Conservation (phyloP, 2,888 invertebrate genomes). For the Osmoderma eremita region DNA sequence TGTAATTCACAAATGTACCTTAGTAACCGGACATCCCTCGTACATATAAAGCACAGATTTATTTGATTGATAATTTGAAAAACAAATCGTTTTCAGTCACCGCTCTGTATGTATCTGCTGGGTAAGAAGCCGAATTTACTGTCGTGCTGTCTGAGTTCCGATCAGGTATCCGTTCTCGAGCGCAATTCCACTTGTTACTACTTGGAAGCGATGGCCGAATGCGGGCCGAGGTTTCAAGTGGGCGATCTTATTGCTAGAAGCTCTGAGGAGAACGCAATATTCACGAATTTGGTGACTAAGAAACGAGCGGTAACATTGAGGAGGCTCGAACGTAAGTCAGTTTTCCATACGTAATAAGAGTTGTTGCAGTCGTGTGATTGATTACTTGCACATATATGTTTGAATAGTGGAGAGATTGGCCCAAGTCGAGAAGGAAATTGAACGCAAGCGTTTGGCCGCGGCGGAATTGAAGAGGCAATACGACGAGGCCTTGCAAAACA, state of each 20-base stretch:
- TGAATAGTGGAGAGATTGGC: conserved; percentile 58
- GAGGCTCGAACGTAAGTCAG: conserved; percentile 59
- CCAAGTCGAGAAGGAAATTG: conserved; percentile 51
- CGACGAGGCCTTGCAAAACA: conserved; percentile 54
- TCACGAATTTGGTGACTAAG: conserved; percentile 56
- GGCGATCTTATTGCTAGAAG: conserved; percentile 50
- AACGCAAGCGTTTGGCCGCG: conserved; percentile 56
- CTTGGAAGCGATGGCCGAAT: conserved; percentile 56
- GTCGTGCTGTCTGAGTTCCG: conserved; percentile 58
- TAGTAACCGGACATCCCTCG: no score
- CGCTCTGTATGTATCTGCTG: conserved; percentile 57
- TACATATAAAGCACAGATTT: background rate
- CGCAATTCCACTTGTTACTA: conserved; percentile 58
- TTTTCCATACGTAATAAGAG: no score
- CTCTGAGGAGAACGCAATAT: conserved; percentile 52
- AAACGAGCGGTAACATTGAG: conserved; percentile 57
- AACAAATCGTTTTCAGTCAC: conserved; percentile 54
- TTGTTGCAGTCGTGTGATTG: no score
- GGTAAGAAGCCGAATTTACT: conserved; percentile 57
- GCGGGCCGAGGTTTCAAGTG: conserved; percentile 57
- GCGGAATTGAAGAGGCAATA: conserved; percentile 57
- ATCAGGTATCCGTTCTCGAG: conserved; percentile 55
- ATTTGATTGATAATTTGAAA: background rate
- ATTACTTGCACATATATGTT: background rate
- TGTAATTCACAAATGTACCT: no score